Evolutionary conservation across 2,888 invertebrate genomes (phyloP).

Genomic region (Stenoptilia bipunctidactyla): DNA sequence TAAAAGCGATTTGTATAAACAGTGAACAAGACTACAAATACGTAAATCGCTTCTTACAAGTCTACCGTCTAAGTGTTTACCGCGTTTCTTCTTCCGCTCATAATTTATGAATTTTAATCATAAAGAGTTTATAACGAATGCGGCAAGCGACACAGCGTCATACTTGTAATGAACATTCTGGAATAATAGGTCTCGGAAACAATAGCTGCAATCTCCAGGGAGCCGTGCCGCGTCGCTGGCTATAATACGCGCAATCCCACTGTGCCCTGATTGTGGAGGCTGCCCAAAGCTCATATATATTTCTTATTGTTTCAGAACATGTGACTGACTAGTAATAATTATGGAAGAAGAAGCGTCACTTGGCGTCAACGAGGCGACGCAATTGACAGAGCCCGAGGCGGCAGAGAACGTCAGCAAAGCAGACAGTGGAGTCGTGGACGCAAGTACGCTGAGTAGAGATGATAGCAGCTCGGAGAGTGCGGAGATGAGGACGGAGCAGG

Average conservation of each 20-base stretch:
- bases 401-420: conserved; percentile 24
- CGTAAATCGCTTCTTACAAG: too few relatives aligned
- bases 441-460: conserved; percentile 29
- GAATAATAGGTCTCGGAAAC: conserved; percentile 5
- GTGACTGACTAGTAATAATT: conserved; percentile 36
- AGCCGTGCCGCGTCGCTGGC: not conserved
- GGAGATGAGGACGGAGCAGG: conserved; percentile 41
- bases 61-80: too few relatives aligned
- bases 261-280: not conserved
- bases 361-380: conserved; percentile 25
- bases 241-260: not conserved
- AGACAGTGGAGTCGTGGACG: conserved; percentile 22
- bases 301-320: conserved; percentile 59
- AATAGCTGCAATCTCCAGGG: not conserved
- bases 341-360: conserved; percentile 48
- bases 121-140: too few relatives aligned
- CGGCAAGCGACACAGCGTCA: too few relatives aligned
- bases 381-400: conserved; percentile 25
- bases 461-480: conserved; percentile 63
- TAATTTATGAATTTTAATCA: too few relatives aligned
- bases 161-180: conserved; percentile 11
- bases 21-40: not conserved
- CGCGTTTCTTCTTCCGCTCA: too few relatives aligned
- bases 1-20: conserved; percentile 10
- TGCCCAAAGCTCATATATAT: not conserved